Percentiles rank a stretch among this genome's conserved stretches.
These are phyloP conservation scores for Epinotia demarniana DNA, from an alignment of 2,888 invertebrate species.

Conservation along the genomic window DNA sequence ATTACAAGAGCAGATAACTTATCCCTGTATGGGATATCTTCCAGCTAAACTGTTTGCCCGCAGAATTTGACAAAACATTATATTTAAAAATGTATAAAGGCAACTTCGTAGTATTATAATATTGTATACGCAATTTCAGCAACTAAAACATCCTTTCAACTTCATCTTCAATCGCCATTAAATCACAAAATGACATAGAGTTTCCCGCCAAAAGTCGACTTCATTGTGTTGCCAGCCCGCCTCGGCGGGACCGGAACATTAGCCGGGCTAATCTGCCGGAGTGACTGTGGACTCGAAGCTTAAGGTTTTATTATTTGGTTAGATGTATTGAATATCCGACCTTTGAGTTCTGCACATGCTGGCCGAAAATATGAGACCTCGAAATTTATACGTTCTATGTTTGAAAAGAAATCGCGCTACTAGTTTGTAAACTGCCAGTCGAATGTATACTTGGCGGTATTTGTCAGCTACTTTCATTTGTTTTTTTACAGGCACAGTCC, in stretches of 20 bases:
- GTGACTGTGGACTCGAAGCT: slow-evolving; percentile 48
- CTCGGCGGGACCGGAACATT: slow-evolving; percentile 64
- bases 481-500: too few species aligned
- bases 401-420: slow-evolving; percentile 32
- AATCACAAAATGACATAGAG: slow-evolving; percentile 61
- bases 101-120: neutral
- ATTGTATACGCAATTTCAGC: neutral
- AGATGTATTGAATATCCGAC: slow-evolving; percentile 32
- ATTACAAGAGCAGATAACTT: too few species aligned
- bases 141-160: slow-evolving; percentile 22
- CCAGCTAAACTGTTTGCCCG: too few species aligned
- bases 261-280: slow-evolving; percentile 70
- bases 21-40: too few species aligned
- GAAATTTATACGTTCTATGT: slow-evolving; percentile 30
- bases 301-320: slow-evolving; percentile 42
- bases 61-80: neutral
- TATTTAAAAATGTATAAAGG: neutral
- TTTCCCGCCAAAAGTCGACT: slow-evolving; percentile 55
- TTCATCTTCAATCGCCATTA: slow-evolving; percentile 55
- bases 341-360: slow-evolving; percentile 53
- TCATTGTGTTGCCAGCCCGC: slow-evolving; percentile 55
- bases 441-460: neutral
- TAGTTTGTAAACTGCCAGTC: slow-evolving; percentile 20
- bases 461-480: neutral
- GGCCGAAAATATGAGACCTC: slow-evolving; percentile 53